Evolutionary conservation across 2,888 invertebrate species (phyloP), one percentile per base, ranked within the genome.

Genomic region (Standfussiana lucernea): DNA sequence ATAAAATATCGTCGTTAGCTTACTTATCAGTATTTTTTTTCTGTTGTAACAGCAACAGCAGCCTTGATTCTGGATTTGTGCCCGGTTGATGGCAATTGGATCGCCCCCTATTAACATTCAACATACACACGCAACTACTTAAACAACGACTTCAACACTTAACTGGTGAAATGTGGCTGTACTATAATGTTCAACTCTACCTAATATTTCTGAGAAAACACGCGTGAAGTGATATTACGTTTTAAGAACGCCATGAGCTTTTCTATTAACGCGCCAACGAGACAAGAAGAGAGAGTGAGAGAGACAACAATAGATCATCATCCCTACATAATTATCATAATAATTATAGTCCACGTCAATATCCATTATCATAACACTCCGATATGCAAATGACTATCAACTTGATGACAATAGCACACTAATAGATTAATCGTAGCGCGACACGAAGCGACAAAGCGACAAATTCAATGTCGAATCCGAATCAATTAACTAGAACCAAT

Each of bases 401-500:
- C 81, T 85, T 80, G 85, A 87, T 81, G 83, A 90, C 91, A 91
- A 90, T 87, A 82, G 84, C 72, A 71, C 72, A 82, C 84, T 91
- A 92, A 92, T 90, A 89, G 90, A 90, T 90, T 92, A 90, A 91
- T 90, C 86, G 87, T 64, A 72, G 82, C 75, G 78, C 87, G 89
- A 89, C 88, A 87, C 85, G 81, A 89, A 82, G 88, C 78, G 86
- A 81, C 87, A 85, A 90, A 90, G 91, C 80, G 88, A 76, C 87
- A 82, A 90, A 90, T 91, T 91, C 90, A 88, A 90, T 90, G 90
- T 90, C 89, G 92, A 92, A 92, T 92, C 90, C 90, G 91, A 95
- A 94, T 94, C 94, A 95, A 95, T 95, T 95, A 95, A 94, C 94
- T 90, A 91, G 93, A 92, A 94, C 91, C 95, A 94, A 95, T 94